A percentile compares a stretch with the other conserved stretches of the same genome.
phyloP scores from a whole-genome alignment of 2,888 invertebrate species.

The Cerastoderma edule region DNA sequence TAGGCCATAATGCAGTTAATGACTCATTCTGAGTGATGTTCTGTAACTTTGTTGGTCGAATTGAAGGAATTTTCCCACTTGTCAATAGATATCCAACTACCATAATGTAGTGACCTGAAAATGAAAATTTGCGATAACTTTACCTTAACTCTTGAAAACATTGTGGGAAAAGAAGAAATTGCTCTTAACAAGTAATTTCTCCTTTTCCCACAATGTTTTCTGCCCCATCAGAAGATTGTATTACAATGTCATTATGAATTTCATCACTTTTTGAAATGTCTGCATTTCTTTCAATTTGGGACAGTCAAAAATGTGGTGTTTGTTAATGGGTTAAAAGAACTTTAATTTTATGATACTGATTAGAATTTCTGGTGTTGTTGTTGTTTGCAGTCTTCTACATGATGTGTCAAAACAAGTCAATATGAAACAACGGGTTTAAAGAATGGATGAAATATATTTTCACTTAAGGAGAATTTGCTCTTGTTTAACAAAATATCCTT shows the following conservation, averaged over 20 bases:
- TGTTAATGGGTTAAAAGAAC: too few species aligned
- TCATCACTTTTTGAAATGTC: too few species aligned
- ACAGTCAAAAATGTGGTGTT: too few species aligned
- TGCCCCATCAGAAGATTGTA: neutral
- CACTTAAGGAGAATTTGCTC: neutral
- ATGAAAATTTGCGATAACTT: neutral
- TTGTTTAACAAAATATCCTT: neutral
- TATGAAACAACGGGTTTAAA: too few species aligned
- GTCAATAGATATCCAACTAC: slow-evolving; percentile 64
- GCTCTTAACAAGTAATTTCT: neutral
- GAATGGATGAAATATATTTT: too few species aligned
- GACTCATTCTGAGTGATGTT: slow-evolving; percentile 61
- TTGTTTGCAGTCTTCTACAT: too few species aligned
- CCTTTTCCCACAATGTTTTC: too few species aligned
- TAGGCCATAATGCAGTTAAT: slow-evolving; percentile 63
- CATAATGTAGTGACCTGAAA: slow-evolving; percentile 72
- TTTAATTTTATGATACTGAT: too few species aligned
- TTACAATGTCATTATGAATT: neutral
- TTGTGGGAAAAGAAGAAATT: neutral
- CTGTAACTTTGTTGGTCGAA: slow-evolving; percentile 70
- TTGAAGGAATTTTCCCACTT: slow-evolving; percentile 48
- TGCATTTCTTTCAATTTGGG: too few species aligned
- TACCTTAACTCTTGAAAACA: neutral
- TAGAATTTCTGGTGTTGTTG: too few species aligned
- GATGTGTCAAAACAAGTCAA: too few species aligned